Evolutionary conservation across 1,140 invertebrate genomes (phyloP).

Genomic region (Hydropsyche tenuis): DNA sequence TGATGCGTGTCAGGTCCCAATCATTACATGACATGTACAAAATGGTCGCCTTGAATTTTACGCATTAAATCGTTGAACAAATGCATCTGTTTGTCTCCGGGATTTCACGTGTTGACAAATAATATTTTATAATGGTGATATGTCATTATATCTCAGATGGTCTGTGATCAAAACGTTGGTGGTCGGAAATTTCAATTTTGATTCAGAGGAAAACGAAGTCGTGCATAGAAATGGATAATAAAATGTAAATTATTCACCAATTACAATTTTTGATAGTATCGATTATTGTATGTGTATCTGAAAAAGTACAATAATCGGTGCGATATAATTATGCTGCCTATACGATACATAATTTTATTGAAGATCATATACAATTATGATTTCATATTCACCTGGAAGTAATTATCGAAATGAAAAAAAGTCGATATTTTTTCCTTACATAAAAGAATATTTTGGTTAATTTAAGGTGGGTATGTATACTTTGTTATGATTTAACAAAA

Average conservation of each 20-base stretch:
- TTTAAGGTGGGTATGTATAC: slow-evolving; percentile 16
- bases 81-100: too few species aligned
- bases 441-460: background rate
- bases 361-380: slow-evolving; percentile 17
- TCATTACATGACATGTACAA: slow-evolving; percentile 23
- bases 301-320: background rate
- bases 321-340: background rate
- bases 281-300: background rate
- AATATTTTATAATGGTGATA: background rate
- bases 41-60: slow-evolving; percentile 21
- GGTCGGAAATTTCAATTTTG: background rate
- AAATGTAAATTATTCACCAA: background rate
- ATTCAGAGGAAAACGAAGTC: slow-evolving; percentile 23
- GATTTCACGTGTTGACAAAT: too few species aligned
- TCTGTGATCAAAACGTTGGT: background rate
- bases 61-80: background rate
- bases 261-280: slow-evolving; percentile 1
- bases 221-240: slow-evolving; percentile 16
- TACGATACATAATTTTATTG: background rate
- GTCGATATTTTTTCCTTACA: background rate
- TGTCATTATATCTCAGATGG: background rate
- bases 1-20: slow-evolving; percentile 21
- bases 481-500: slow-evolving; percentile 1
- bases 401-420: slow-evolving; percentile 13
- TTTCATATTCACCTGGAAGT: slow-evolving; percentile 23